These are phyloP conservation scores for Gymnocheta viridis DNA, from an alignment of 2,888 invertebrate genomes.

Conservation along the genomic window DNA sequence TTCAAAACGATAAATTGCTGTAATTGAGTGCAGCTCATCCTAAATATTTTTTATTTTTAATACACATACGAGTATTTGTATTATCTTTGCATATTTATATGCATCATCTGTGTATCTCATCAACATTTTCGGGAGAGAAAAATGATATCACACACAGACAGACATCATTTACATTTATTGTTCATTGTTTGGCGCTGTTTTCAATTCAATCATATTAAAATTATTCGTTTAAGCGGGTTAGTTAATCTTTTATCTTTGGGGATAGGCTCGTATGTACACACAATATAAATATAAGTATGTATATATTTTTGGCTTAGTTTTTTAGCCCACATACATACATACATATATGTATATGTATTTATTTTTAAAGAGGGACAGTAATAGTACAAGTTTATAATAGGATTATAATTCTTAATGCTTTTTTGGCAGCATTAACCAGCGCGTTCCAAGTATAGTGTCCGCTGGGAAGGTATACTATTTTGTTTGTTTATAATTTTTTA, in stretches of 20 bases:
- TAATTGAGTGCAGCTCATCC: constrained; percentile 50
- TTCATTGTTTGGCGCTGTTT: constrained; percentile 63
- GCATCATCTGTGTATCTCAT: constrained; percentile 1
- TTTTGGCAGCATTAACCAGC: no score
- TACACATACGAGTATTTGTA: neutral
- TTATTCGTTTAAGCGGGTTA: constrained; percentile 39
- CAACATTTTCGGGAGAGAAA: neutral
- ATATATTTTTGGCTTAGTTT: neutral
- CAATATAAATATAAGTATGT: neutral
- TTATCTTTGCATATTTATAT: neutral
- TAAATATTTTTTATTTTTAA: constrained; percentile 1
- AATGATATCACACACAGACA: neutral
- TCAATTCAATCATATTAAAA: constrained; percentile 45
- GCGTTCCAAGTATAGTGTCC: no score
- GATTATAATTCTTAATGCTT: no score
- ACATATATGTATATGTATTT: neutral
- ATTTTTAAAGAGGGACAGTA: no score
- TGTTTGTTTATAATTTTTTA: no score
- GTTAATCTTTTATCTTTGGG: neutral
- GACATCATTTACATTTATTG: constrained; percentile 20
- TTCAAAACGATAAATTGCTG: constrained; percentile 42
- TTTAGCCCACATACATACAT: constrained; percentile 8
- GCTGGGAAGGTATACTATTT: no score
- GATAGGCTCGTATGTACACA: neutral
- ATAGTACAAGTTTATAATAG: no score